Conservation (phyloP, 2,888 invertebrate genomes). For the Synanthedon andrenaeformis region DNA sequence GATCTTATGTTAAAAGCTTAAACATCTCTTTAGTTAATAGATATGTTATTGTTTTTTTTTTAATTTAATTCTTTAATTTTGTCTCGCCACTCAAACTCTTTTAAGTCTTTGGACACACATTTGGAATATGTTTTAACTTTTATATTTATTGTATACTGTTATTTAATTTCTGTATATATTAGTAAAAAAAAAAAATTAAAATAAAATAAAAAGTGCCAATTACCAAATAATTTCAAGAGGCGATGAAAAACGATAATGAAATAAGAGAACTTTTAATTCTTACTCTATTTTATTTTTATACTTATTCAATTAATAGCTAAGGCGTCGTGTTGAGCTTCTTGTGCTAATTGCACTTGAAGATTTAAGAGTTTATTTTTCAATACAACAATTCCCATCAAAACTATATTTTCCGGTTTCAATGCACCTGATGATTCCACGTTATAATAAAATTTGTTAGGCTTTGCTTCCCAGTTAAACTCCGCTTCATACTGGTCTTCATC, state of each 20-base stretch:
- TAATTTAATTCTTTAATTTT: no score
- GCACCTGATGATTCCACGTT: constrained; percentile 97
- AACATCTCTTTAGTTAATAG: no score
- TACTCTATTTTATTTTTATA: background rate
- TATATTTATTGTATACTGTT: no score
- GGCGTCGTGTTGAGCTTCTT: constrained; percentile 88
- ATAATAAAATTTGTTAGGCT: constrained; percentile 96
- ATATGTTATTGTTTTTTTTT: no score
- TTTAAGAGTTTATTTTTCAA: constrained; percentile 96
- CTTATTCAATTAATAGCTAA: constrained; percentile 73
- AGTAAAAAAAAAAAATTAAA: no score
- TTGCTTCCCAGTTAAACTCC: constrained; percentile 92
- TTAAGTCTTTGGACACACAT: no score
- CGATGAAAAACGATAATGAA: background rate
- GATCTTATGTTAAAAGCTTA: no score
- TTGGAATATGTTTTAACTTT: no score
- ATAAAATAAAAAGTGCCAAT: no score
- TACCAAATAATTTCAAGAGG: background rate
- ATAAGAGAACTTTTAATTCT: background rate
- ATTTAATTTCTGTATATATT: no score
- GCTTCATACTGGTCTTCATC: constrained; percentile 95
- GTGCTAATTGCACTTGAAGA: constrained; percentile 91
- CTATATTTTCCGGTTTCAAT: constrained; percentile 95
- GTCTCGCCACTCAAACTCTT: no score
- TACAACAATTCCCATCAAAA: constrained; percentile 92